These are phyloP conservation scores for Mesodorylaimus sp. DNA, from an alignment of 2,888 invertebrate genomes.

Conservation along the genomic window DNA sequence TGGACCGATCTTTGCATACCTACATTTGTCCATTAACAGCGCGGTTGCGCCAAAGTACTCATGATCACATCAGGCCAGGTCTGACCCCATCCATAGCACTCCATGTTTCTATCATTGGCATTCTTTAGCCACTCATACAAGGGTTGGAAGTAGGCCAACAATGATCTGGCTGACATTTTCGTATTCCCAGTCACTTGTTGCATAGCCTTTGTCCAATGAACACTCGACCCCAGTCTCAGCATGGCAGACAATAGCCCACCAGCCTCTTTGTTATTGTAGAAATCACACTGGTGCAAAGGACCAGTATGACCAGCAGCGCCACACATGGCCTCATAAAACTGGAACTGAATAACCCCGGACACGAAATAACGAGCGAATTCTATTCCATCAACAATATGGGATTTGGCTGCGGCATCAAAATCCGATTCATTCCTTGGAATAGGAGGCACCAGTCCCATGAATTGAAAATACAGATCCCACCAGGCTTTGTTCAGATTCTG, in stretches of 20 bases:
- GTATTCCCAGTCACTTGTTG: conserved; percentile 54
- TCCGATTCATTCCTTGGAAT: background rate
- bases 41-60: background rate
- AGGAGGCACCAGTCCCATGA: conserved; percentile 6
- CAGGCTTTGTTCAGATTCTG: conserved; percentile 75
- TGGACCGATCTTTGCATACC: no score
- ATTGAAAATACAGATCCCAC: conserved; percentile 49
- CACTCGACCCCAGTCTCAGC: conserved; percentile 35
- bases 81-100: conserved; percentile 10
- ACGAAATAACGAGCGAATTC: conserved; percentile 57
- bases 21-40: no score
- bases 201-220: conserved; percentile 49
- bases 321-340: conserved; percentile 67
- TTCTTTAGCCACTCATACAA: conserved; percentile 65
- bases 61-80: conserved; percentile 4
- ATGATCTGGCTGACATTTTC: conserved; percentile 55
- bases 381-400: conserved; percentile 2
- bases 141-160: conserved; percentile 69
- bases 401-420: conserved; percentile 8
- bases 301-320: conserved; percentile 54
- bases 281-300: conserved; percentile 72
- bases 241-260: conserved; percentile 39
- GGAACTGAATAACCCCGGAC: conserved; percentile 75
- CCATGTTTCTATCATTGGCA: conserved; percentile 26
- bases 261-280: conserved; percentile 69